Evolutionary conservation across 2,113 vertebrate genomes (phyloP), one percentile per base, ranked within the genome.

Genomic region (Todiramphus chloris): DNA sequence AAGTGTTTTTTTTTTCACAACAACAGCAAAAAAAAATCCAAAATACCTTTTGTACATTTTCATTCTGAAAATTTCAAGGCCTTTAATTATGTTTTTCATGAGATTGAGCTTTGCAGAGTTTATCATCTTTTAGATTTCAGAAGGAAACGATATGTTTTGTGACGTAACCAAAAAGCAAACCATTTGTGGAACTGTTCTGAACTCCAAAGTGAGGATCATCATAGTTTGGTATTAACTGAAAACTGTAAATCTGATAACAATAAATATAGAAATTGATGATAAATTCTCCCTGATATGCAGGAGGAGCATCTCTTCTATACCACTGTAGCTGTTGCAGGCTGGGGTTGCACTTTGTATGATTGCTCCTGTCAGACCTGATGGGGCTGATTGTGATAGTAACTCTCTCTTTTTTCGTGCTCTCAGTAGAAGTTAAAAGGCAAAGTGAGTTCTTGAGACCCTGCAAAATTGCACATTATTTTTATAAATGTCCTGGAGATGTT

Each of bases 401-500:
- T 50, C 6, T 35, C 19, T 37, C 2, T 58, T 77, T 80, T 82
- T 59, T 62, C 23, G 17, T 75, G 41, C 25, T 30, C 15, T 70
- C 33, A 14, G 11, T 35, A 35, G 67, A 68, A 9, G 56, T 64
- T 41, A 41, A 81, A 89, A 23, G 30, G 56, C 53, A 27, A 35
- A 83, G 11, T 16, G 51, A 43, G 14, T 41, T 69, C 77, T 70
- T 23, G 58, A 62, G 46, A 41, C 50, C 46, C 73, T 43, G 25
- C 27, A 59, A 37, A 59, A 74, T 48, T 84, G 23, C 24, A 35
- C 1, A 7, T 93, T 94, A 78, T 94, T 86, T 93, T 95, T 85
- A 53, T 94, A 91, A 92, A 80, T 87, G 37, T 60, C 92, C 95
- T 27, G 20, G 58, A 94, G 35, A 30, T 60, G 62, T 95, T 90